phyloP scores from a whole-genome alignment of 1,140 invertebrate genomes.

The Polypedilum pembai region DNA sequence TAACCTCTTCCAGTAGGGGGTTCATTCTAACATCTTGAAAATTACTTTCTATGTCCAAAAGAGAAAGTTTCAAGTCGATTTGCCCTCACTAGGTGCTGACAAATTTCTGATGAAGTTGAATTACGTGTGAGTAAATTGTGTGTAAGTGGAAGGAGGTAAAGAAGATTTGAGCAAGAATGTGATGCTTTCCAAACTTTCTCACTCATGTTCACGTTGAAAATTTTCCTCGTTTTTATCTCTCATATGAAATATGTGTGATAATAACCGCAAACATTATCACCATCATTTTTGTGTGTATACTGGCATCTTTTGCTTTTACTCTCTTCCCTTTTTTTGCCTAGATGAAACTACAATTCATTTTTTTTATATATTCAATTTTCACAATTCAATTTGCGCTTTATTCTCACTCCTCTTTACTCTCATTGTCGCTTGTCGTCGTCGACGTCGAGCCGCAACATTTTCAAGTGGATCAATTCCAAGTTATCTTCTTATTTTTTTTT shows the following conservation, averaged over 20 bases:
- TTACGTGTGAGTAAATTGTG: constrained; percentile 17
- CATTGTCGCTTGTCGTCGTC: neutral
- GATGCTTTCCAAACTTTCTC: neutral
- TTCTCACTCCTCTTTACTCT: neutral
- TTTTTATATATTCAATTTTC: constrained; percentile 27
- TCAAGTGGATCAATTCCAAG: constrained; percentile 5
- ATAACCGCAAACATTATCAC: neutral
- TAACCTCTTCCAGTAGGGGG: neutral
- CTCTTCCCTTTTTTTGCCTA: neutral
- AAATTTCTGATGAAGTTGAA: neutral
- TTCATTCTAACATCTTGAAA: neutral
- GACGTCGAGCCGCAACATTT: constrained; percentile 15
- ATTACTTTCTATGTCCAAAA: constrained; percentile 4
- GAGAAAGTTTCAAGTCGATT: neutral
- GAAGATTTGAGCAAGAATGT: neutral
- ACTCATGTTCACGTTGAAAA: neutral
- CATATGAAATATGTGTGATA: no score
- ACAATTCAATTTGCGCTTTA: constrained; percentile 20
- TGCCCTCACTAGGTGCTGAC: neutral
- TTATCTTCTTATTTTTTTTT: neutral
- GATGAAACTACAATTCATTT: constrained; percentile 13
- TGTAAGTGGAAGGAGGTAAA: neutral
- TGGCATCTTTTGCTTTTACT: neutral
- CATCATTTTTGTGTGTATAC: neutral
- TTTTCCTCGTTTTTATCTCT: neutral